A percentile compares a stretch with the other conserved stretches of the same genome.
phyloP scores from a whole-genome alignment of 1,140 invertebrate species.

The Idris sp. region DNA sequence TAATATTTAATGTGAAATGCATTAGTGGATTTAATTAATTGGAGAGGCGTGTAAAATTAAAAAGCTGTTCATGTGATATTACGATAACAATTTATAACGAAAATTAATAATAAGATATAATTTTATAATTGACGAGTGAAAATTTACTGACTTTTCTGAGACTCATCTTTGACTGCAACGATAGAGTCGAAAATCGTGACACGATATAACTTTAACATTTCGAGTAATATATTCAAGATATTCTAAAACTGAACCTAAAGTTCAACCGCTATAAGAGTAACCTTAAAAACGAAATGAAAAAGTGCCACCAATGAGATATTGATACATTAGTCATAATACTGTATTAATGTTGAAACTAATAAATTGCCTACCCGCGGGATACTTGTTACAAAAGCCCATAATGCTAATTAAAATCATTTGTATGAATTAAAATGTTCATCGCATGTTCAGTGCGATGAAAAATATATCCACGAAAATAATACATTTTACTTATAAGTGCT shows the following conservation, averaged over 20 bases:
- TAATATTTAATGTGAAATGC: too few relatives aligned
- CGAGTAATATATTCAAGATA: conserved; percentile 26
- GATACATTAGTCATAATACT: conserved; percentile 15
- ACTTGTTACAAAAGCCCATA: too few relatives aligned
- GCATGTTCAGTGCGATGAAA: too few relatives aligned
- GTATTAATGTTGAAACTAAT: conserved; percentile 11
- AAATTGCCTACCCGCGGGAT: conserved; percentile 4
- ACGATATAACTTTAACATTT: conserved; percentile 30
- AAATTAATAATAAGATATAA: conserved; percentile 13
- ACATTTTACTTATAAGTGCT: too few relatives aligned
- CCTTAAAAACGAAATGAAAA: conserved; percentile 22
- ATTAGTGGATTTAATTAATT: too few relatives aligned
- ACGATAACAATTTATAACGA: conserved; percentile 15
- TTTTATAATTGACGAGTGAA: conserved; percentile 1
- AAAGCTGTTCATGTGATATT: conserved; percentile 6
- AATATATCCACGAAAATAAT: too few relatives aligned
- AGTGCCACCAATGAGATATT: conserved; percentile 21
- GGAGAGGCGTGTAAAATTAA: conserved; percentile 5
- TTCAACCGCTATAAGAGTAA: conserved; percentile 18
- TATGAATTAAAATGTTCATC: too few relatives aligned
- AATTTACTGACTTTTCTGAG: conserved; percentile 33
- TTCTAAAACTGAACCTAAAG: conserved; percentile 26
- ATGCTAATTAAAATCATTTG: too few relatives aligned
- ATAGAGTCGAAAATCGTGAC: conserved; percentile 36
- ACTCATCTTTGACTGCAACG: conserved; percentile 21